Evolutionary conservation across 2,113 vertebrate genomes (phyloP), one percentile per base, ranked within the genome.

Genomic region (Passer domesticus): DNA sequence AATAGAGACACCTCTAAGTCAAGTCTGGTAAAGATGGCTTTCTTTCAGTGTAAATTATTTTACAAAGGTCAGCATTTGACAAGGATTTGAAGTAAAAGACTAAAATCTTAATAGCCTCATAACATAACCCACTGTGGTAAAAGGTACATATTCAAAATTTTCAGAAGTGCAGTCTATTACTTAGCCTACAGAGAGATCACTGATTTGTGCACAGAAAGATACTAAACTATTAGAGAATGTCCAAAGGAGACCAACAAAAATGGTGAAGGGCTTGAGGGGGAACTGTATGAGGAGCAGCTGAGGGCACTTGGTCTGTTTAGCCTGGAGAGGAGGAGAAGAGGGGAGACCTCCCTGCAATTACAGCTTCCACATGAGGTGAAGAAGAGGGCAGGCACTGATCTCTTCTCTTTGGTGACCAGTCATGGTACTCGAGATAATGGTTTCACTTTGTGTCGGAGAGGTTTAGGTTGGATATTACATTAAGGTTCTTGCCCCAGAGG

Each of bases 231-330:
- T 28, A 46, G 39, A 62, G 28, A 52, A 12, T 33, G 19, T 78
- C 23, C 46, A 46, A 33, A 60, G 33, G 23, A 62, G 28, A 46
- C 23, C 27, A 46, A 24, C 33, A 78, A 33, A 69, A 10, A 62
- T 28, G 10, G 28, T 87, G 55, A 69, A 52, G 33, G 27, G 22
- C 28, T 53, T 69, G 22, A 53, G 47, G 23, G 3, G 12, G 46
- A 53, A n/a, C 2, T 0, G 0, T 31, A 5, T 15, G 44, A 50
- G 25, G 25, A 76, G 9, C 13, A 25, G 17, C 23, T 46, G 64
- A 78, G 55, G 55, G 3, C 55, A 28, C 46, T 20, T 28, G 39
- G 12, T 62, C 27, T 78, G 23, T 28, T 23, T 39, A 62, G 10
- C 23, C 46, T 53, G 46, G 55, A 44, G 37, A 6, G 37, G 9